Base-by-base conservation (phyloP, 2,888 invertebrate species). In the Selenia dentaria region DNA sequence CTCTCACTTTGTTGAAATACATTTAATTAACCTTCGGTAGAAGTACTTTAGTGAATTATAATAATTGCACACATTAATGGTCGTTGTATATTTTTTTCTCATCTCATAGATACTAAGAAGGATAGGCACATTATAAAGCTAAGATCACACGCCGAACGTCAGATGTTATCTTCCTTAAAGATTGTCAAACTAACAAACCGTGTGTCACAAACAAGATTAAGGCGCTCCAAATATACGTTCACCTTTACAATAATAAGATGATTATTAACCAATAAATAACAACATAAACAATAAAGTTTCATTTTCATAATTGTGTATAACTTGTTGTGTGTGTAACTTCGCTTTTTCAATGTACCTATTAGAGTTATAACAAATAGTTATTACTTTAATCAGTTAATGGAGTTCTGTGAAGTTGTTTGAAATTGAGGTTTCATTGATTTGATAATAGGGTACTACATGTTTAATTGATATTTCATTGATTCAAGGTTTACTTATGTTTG, bases 191-290 rank as follows among this genome's bases (percentile, higher is more conserved):
- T 35, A 2, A 14, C 2, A 3, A 6, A 1, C 62, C 14, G 66
- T 69, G 40, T 62, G 54, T 63, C 54, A 6, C 38, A 60, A 50
- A 45, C 48, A 35, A 51, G 41, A 47, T 46, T 32, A 37, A 54
- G 55, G 57, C 52, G 55, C 37, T 53, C 61, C 55, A 54, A 64
- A 71, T 62, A 64, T 50, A 57, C 57, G 49, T 54, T 67, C 56
- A 59, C 43, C 55, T 53, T 38, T 72, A 8, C 22, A 2, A 2
- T 22, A 72, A 73, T 68, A 69, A 69, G 62, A 67, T 71, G 70
- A 70, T 75, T 65, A 59, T 61, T 62, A 51, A 40, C 64, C 62
- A 68, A 71, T 61, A 59, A 61, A 56, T 58, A 58, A 61, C 51
- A 45, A 37, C 54, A 26, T 12, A 29, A 29, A 38, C 46, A 35